phyloP scores from a whole-genome alignment of 2,797 vertebrate species.

The Pangasius macronema region DNA sequence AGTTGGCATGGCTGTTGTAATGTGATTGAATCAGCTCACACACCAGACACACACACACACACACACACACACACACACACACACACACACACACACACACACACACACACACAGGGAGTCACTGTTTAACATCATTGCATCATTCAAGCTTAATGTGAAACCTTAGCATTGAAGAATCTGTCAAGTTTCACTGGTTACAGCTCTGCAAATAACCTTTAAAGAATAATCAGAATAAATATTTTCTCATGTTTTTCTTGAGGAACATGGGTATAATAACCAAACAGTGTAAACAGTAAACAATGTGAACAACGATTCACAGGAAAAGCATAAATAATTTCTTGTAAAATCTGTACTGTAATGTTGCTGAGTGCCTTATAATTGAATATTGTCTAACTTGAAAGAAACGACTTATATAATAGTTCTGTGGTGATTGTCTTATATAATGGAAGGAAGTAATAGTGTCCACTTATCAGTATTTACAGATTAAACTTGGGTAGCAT shows the following conservation, averaged over 20 bases:
- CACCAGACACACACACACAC: slow-evolving; percentile 13
- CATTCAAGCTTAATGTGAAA: slow-evolving; percentile 22
- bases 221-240: neutral
- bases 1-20: slow-evolving; percentile 34
- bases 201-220: neutral
- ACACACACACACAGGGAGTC: neutral
- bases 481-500: neutral
- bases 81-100: slow-evolving; percentile 12
- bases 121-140: slow-evolving; percentile 18
- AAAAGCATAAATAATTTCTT: neutral
- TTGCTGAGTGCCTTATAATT: neutral
- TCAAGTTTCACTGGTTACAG: neutral
- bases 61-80: slow-evolving; percentile 9
- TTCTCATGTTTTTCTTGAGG: neutral
- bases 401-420: too few species aligned
- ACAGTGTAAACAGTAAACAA: neutral
- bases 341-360: too few species aligned
- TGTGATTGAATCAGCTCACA: slow-evolving; percentile 18
- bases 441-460: neutral
- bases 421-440: slow-evolving; percentile 6
- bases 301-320: neutral
- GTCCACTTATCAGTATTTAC: neutral
- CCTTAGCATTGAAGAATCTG: neutral
- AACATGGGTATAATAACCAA: neutral
- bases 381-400: neutral